Evolutionary conservation across 2,797 vertebrate genomes (phyloP).

Genomic region (Notamacropus eugenii): DNA sequence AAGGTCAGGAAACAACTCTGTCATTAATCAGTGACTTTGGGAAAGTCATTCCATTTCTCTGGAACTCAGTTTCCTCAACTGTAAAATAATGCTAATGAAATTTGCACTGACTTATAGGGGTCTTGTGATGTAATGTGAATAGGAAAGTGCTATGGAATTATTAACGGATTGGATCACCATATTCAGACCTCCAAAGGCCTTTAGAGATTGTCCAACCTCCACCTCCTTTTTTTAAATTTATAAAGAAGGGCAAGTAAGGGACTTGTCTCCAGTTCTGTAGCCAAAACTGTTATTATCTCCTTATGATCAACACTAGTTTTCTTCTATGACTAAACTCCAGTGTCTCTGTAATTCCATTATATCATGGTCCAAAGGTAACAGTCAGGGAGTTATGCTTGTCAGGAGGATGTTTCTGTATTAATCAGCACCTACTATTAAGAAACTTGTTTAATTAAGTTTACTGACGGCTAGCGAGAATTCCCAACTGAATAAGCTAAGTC

Average conservation of each 20-base stretch:
- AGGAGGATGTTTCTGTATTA: not conserved
- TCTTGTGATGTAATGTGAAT: not conserved
- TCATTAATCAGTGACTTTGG: not conserved
- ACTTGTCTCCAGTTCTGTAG: not conserved
- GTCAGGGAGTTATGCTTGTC: not conserved
- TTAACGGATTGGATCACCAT: not conserved
- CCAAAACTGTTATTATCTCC: not conserved
- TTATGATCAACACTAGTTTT: not conserved
- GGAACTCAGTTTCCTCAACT: not conserved
- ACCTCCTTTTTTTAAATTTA: not conserved
- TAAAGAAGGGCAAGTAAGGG: not conserved
- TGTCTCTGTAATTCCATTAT: not conserved
- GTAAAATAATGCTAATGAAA: not conserved
- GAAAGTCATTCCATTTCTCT: not conserved
- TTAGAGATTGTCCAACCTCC: not conserved
- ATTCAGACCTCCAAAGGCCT: not conserved
- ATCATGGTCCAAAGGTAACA: not conserved
- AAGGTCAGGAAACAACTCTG: not conserved
- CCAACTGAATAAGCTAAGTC: constrained; percentile 24
- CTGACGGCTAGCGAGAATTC: constrained; percentile 22
- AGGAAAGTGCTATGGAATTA: not conserved
- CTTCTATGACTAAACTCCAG: not conserved
- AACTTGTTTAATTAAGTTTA: constrained; percentile 15
- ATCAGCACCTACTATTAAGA: constrained; percentile 37
- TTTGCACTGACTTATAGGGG: not conserved